Evolutionary conservation across 2,797 vertebrate genomes (phyloP).

Genomic region (Molothrus aeneus): DNA sequence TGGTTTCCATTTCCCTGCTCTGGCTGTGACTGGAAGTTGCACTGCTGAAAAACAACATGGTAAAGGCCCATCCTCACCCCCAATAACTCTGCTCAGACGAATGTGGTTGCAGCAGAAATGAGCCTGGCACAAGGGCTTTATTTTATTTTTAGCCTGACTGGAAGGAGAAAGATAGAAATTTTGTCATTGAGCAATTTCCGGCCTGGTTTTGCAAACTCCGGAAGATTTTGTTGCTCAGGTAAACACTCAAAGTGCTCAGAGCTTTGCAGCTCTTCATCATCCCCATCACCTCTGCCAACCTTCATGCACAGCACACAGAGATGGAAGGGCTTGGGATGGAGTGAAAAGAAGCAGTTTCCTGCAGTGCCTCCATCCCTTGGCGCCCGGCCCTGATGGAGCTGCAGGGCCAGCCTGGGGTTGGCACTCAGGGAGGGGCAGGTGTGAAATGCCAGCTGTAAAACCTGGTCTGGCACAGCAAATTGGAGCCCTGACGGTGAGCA

Average conservation of each 20-base stretch:
- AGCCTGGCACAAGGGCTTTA: not conserved
- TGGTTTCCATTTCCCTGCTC: not conserved
- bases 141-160: conserved; percentile 53
- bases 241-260: not conserved
- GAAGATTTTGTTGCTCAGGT: conserved; percentile 26
- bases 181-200: conserved; percentile 26
- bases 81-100: accelerated
- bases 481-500: not conserved
- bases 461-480: not conserved
- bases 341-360: not conserved
- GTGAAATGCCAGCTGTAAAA: not conserved
- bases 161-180: conserved; percentile 29
- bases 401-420: not conserved
- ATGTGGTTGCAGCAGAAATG: not conserved
- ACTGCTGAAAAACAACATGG: not conserved
- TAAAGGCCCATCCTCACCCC: not conserved
- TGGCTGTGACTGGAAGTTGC: conserved; percentile 11
- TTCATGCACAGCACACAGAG: not conserved
- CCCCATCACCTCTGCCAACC: not conserved
- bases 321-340: not conserved
- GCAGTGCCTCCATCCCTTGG: not conserved
- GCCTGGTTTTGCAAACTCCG: not conserved
- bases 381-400: not conserved
- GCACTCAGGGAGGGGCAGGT: not conserved
- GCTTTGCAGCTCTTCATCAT: not conserved